A percentile compares a stretch with the other conserved stretches of the same genome.
Evolutionary conservation across 2,113 vertebrate species (phyloP).

Genomic region (Emydura subglobosa): DNA sequence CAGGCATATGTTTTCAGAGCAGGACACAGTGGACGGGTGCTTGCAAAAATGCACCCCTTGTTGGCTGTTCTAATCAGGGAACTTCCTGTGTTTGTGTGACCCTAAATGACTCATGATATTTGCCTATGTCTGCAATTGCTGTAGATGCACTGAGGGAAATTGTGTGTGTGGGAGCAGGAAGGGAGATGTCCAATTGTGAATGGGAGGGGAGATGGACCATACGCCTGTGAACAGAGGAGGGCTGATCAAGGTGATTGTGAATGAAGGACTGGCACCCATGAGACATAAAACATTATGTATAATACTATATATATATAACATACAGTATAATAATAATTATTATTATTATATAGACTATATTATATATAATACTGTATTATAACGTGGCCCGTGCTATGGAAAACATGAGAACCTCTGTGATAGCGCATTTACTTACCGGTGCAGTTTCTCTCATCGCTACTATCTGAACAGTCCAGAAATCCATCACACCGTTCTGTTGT

Average conservation of each 20-base stretch:
- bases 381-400: background rate
- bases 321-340: no score
- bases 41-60: background rate
- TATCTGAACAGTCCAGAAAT: constrained; percentile 94
- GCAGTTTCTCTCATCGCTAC: constrained; percentile 93
- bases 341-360: no score
- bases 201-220: background rate
- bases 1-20: constrained; percentile 20
- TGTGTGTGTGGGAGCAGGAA: background rate
- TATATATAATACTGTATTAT: background rate
- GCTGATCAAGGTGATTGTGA: background rate
- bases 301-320: no score
- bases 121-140: background rate
- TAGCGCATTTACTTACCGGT: constrained; percentile 76
- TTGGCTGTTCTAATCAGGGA: background rate
- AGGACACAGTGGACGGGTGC: background rate
- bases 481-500: constrained; percentile 89
- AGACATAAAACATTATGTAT: background rate
- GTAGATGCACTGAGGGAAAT: background rate
- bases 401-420: background rate
- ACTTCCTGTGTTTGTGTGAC: background rate
- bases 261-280: accelerated
- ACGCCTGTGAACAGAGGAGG: background rate
- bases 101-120: background rate
- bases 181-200: background rate